These are phyloP conservation scores for Apis laboriosa DNA, from an alignment of 1,140 invertebrate genomes.

Conservation along the genomic window DNA sequence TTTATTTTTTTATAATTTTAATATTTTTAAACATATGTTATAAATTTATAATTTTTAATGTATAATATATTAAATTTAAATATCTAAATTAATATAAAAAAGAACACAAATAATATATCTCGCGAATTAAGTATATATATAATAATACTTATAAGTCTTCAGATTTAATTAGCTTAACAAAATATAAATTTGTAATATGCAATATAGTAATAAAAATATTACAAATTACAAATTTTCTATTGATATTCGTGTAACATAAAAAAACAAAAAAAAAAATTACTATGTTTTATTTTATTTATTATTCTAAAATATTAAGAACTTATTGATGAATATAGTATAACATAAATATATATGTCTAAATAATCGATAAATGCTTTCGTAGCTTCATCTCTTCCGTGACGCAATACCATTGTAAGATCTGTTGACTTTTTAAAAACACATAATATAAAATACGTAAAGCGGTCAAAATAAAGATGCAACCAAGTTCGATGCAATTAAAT, in stretches of 20 bases:
- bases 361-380: constrained; percentile 49
- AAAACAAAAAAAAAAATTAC: background rate
- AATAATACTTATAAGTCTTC: constrained; percentile 12
- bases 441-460: background rate
- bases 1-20: no score
- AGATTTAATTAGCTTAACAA: constrained; percentile 23
- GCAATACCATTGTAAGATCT: constrained; percentile 22
- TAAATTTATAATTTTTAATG: background rate
- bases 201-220: background rate
- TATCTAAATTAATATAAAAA: background rate
- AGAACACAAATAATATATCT: background rate
- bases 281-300: background rate
- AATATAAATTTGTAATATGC: background rate
- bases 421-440: constrained; percentile 15
- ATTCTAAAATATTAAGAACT: background rate
- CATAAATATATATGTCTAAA: constrained; percentile 27
- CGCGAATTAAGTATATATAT: background rate
- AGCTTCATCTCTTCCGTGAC: constrained; percentile 32
- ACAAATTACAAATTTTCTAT: background rate
- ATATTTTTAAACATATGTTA: background rate
- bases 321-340: background rate
- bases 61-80: background rate
- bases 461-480: background rate
- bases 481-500: no score
- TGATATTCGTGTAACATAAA: background rate